Evolutionary conservation across 2,113 vertebrate species (phyloP).

Genomic region (Fulica atra): DNA sequence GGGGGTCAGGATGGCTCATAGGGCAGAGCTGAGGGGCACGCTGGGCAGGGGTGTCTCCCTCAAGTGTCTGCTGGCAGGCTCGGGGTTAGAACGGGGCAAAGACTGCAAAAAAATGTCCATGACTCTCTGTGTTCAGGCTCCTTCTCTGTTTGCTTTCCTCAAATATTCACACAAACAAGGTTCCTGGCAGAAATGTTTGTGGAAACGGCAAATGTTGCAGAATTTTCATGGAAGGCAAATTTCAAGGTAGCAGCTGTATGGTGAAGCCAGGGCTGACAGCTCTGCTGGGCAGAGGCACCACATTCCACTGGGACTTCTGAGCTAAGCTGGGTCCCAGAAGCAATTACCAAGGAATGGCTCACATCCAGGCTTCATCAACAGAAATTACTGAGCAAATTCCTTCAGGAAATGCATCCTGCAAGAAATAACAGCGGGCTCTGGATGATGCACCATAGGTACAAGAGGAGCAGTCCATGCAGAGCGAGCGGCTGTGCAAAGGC

Average conservation of each 20-base stretch:
- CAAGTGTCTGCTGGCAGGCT: accelerated
- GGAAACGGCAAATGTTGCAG: slow-evolving; percentile 42
- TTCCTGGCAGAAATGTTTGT: slow-evolving; percentile 40
- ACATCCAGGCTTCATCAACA: background rate
- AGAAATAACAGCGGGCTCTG: background rate
- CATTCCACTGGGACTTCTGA: background rate
- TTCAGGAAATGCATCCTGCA: background rate
- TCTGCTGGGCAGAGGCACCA: background rate
- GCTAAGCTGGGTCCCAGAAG: background rate
- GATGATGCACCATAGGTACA: background rate
- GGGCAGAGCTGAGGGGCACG: background rate
- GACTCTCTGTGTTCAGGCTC: slow-evolving; percentile 17
- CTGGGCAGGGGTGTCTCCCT: background rate
- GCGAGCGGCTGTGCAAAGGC: background rate
- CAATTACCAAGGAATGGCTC: background rate
- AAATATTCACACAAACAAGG: slow-evolving; percentile 26
- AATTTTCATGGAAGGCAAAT: background rate
- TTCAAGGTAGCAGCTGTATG: background rate
- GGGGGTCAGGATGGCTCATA: accelerated
- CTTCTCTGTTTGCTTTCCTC: slow-evolving; percentile 53
- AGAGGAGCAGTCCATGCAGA: background rate
- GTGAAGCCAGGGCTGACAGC: background rate
- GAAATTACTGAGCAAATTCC: background rate
- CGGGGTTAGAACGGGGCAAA: background rate
- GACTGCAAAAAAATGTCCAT: background rate